phyloP scores from a whole-genome alignment of 2,888 invertebrate genomes.

The Eueremaeus valkanovi region DNA sequence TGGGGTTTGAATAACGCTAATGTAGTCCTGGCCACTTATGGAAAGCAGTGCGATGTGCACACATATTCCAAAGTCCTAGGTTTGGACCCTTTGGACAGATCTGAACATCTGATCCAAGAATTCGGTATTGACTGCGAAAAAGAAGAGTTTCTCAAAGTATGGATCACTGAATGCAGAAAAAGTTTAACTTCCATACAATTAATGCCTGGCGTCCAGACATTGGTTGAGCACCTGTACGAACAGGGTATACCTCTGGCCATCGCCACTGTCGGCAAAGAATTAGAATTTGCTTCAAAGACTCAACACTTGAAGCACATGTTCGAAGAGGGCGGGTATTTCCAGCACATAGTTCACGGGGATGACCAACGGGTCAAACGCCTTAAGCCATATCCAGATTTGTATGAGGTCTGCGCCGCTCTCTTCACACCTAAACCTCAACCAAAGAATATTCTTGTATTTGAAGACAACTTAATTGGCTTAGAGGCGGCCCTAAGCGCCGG shows the following conservation, averaged over 20 bases:
- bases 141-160: neutral
- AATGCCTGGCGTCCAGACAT: constrained; percentile 1
- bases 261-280: neutral
- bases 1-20: constrained; percentile 3
- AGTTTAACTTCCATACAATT: neutral
- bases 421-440: neutral
- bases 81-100: neutral
- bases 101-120: neutral
- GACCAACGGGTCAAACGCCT: neutral
- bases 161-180: neutral
- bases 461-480: constrained; percentile 87
- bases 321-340: neutral
- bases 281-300: neutral
- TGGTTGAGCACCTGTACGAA: neutral
- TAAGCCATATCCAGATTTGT: neutral
- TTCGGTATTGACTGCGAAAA: neutral
- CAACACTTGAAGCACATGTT: neutral
- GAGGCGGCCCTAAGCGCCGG: constrained; percentile 70
- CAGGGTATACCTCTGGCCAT: neutral
- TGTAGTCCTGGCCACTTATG: neutral
- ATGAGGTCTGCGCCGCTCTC: neutral
- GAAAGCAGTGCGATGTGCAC: neutral
- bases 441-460: constrained; percentile 64
- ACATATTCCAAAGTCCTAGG: neutral
- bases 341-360: neutral